A percentile compares a stretch with the other conserved stretches of the same genome.
These are phyloP conservation scores for Channa maculata DNA, from an alignment of 2,113 vertebrate species.

Conservation along the genomic window DNA sequence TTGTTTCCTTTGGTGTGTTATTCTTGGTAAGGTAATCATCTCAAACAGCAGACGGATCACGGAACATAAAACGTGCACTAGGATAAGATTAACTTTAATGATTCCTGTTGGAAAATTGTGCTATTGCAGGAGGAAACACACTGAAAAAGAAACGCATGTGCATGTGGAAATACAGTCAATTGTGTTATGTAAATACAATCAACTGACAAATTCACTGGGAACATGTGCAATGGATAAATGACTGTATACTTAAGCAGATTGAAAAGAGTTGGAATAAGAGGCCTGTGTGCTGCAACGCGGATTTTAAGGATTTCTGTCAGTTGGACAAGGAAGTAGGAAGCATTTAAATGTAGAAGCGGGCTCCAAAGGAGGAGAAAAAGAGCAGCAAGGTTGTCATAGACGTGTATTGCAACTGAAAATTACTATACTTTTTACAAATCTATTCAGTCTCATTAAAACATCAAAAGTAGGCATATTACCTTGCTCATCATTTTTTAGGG, in stretches of 20 bases:
- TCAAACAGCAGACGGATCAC: slow-evolving; percentile 17
- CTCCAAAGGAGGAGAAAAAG: neutral
- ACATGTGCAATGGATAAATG: slow-evolving; percentile 13
- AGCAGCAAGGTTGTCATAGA: too few species aligned
- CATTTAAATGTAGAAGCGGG: neutral
- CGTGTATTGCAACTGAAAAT: too few species aligned
- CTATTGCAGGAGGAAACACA: slow-evolving; percentile 4
- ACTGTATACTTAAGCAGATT: neutral
- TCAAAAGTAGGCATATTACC: too few species aligned
- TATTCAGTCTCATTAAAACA: too few species aligned
- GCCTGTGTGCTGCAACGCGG: neutral
- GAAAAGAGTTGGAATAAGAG: neutral
- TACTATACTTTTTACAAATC: too few species aligned
- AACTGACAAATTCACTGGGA: slow-evolving; percentile 11
- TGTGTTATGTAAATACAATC: slow-evolving; percentile 23
- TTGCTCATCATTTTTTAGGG: too few species aligned
- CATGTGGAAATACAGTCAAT: neutral
- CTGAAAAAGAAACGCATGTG: neutral
- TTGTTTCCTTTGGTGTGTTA: neutral
- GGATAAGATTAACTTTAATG: slow-evolving; percentile 22
- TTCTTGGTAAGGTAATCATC: slow-evolving; percentile 22
- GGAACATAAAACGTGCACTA: neutral
- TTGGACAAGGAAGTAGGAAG: neutral
- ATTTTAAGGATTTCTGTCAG: neutral
- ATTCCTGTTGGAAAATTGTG: slow-evolving; percentile 14